Percentiles rank a stretch among this genome's conserved stretches.
Conservation (phyloP, 2,113 vertebrate species). For the Pachypanchax playfairii region DNA sequence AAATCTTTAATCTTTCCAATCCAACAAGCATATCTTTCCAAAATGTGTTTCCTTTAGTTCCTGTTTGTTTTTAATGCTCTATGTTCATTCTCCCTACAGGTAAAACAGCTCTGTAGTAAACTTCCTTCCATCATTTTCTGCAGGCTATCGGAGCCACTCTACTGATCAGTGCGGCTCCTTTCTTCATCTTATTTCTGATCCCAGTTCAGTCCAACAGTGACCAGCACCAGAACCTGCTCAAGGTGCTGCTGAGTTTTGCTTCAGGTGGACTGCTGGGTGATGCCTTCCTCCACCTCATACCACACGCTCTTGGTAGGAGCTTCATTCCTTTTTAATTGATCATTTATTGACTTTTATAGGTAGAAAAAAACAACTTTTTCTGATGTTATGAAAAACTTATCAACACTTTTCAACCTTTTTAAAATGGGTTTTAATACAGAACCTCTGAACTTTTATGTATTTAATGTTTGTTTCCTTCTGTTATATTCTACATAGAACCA, state of each 20-base stretch:
- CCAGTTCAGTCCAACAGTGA: conserved; percentile 90
- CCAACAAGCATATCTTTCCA: background rate
- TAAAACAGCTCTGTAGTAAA: background rate
- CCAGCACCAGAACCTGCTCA: conserved; percentile 87
- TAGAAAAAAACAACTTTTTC: background rate
- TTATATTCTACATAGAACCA: conserved; percentile 72
- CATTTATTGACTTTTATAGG: background rate
- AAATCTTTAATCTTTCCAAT: too few species aligned
- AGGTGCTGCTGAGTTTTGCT: conserved; percentile 90
- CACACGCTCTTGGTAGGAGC: conserved; percentile 87
- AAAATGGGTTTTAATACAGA: background rate
- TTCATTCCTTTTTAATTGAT: background rate
- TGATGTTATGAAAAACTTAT: background rate
- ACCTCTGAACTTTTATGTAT: background rate
- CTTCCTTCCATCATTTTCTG: background rate
- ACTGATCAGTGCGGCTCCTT: conserved; percentile 89
- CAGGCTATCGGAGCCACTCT: conserved; percentile 89
- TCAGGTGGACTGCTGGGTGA: conserved; percentile 91
- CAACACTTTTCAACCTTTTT: background rate
- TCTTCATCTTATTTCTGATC: conserved; percentile 90
- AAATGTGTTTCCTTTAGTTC: background rate
- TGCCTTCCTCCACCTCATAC: conserved; percentile 92
- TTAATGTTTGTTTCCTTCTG: background rate
- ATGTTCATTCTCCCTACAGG: too few species aligned
- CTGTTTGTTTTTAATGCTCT: background rate